A percentile compares a stretch with the other conserved stretches of the same genome.
phyloP scores from a whole-genome alignment of 2,797 vertebrate genomes.

The Sus cebifrons region DNA sequence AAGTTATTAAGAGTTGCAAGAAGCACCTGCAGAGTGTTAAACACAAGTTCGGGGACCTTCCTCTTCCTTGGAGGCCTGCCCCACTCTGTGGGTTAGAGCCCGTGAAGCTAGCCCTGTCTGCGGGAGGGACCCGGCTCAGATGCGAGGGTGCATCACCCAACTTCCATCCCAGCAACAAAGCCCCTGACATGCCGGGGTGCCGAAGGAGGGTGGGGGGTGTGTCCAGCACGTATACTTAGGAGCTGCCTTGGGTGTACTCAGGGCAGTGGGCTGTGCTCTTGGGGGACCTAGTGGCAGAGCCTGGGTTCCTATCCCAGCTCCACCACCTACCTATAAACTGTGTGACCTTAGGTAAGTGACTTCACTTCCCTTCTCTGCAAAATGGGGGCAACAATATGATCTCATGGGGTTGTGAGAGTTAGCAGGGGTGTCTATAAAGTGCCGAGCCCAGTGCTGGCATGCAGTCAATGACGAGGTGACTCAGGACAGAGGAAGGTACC shows the following conservation, averaged over 20 bases:
- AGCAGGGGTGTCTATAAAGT: background rate
- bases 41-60: background rate
- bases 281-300: background rate
- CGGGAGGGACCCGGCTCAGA: background rate
- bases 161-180: background rate
- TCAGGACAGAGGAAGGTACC: background rate
- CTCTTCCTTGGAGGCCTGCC: background rate
- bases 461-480: background rate
- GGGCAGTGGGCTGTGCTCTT: background rate
- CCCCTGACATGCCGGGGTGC: background rate
- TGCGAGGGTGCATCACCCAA: background rate
- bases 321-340: background rate
- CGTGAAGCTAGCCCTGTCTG: background rate
- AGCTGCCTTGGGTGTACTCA: background rate
- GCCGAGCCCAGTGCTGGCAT: background rate
- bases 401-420: fast-evolving
- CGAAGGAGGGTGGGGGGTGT: background rate
- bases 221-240: fast-evolving
- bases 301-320: background rate
- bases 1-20: background rate
- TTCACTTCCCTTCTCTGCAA: background rate
- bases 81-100: background rate
- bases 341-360: background rate
- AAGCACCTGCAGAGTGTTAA: background rate
- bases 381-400: background rate